Conservation (phyloP, 2,113 vertebrate species). For the Rousettus leschenaultii region DNA sequence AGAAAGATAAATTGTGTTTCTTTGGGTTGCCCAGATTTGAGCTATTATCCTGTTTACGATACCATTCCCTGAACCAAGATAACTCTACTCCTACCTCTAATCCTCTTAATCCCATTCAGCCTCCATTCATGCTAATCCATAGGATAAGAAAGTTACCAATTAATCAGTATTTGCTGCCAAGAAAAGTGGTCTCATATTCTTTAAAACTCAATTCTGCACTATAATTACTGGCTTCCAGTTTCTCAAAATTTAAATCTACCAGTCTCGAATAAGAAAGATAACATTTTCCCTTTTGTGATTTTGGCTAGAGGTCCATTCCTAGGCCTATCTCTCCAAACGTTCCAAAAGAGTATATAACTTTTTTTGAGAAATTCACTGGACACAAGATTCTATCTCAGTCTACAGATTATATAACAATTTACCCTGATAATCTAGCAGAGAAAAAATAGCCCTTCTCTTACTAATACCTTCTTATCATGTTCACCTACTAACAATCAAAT, state of each 20-base stretch:
- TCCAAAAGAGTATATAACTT: neutral
- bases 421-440: neutral
- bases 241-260: neutral
- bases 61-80: neutral
- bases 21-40: neutral
- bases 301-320: neutral
- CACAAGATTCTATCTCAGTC: neutral
- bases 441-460: neutral
- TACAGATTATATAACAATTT: neutral
- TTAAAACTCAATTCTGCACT: slow-evolving; percentile 22
- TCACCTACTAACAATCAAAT: neutral
- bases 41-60: neutral
- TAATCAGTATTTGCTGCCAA: neutral
- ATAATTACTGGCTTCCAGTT: neutral
- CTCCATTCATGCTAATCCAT: neutral
- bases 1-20: neutral
- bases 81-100: neutral
- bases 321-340: neutral
- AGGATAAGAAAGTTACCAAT: neutral
- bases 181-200: neutral
- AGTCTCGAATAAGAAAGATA: neutral
- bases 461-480: neutral
- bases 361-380: neutral
- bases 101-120: neutral
- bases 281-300: neutral